These are phyloP conservation scores for Rhopilema esculentum DNA, from an alignment of 30 jellyfish, hydroid and myxozoan genomes.

Conservation along the genomic window DNA sequence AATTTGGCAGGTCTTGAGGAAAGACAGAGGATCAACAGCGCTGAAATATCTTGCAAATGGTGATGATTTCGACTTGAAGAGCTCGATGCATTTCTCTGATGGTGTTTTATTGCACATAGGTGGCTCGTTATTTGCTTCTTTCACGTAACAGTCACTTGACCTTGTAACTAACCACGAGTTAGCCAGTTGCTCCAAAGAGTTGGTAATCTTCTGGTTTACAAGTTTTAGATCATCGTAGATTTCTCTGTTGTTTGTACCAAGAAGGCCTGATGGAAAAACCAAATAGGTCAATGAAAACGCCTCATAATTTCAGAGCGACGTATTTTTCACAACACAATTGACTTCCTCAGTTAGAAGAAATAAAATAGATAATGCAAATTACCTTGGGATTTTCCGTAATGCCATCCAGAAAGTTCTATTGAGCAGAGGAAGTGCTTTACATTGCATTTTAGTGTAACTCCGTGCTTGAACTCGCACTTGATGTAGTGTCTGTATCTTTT, in stretches of 20 bases:
- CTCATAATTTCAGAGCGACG: no score
- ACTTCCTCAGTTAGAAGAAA: background rate
- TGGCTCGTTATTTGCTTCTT: slow-evolving; percentile 28
- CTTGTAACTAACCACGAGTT: slow-evolving; percentile 86
- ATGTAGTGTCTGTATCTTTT: slow-evolving; percentile 53
- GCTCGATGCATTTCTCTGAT: slow-evolving; percentile 78
- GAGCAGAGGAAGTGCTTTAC: slow-evolving; percentile 81
- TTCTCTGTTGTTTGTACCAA: slow-evolving; percentile 97
- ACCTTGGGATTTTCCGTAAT: slow-evolving; percentile 94
- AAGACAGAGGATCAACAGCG: slow-evolving; percentile 87
- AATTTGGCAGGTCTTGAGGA: slow-evolving; percentile 87
- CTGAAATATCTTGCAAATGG: slow-evolving; percentile 76
- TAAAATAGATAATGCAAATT: background rate
- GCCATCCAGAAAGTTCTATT: slow-evolving; percentile 82
- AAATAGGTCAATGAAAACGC: background rate
- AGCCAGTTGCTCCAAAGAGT: slow-evolving; percentile 66
- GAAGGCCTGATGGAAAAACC: slow-evolving; percentile 67
- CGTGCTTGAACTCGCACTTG: slow-evolving; percentile 78
- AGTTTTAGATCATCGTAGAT: slow-evolving; percentile 82
- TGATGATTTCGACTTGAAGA: slow-evolving; percentile 77
- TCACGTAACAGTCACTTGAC: slow-evolving; percentile 62
- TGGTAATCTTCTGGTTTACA: slow-evolving; percentile 73
- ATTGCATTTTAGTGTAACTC: slow-evolving; percentile 71
- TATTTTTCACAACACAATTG: background rate
- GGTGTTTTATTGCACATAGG: slow-evolving; percentile 83